Base-by-base conservation (phyloP, 2,888 invertebrate genomes). In the Tridacna crocea region DNA sequence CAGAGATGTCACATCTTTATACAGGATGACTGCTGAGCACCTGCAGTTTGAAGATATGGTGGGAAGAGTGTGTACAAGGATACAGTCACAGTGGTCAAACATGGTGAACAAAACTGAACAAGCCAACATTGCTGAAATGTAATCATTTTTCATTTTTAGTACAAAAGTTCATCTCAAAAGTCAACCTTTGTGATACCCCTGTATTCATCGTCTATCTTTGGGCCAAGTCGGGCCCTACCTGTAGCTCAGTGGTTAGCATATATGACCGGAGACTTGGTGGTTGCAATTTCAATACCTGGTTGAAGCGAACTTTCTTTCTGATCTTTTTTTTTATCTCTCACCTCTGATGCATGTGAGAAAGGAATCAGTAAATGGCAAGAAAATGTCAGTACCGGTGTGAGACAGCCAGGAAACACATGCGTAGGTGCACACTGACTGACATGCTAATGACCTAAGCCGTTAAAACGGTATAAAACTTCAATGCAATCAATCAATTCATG, bases 81-180 rank as follows among this genome's bases (percentile, higher is more conserved):
- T 70, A 48, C 0, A 17, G 22, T 48, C 51, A 13, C 10, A 70
- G 4, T 70, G 70, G 70, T 51, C 22, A 17, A 19, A 51, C n/a
- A 12, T n/a, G 15, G 47, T 3, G 10, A 47, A 46, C 51, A 22
- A 24, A 36, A 22, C 3, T 10, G 51, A 51, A 22, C 70, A 70
- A 70, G 24, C 8, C 51, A 24, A 70, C 19, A n/a, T 70, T 8
- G 70, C 51, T 51, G 22, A 70, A 13, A 70, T 48, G 70, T 70
- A 70, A 46, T 48, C 17, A 47, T 26, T 36, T 36, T 27, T 63
- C 17, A n/a, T 22, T 19, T 22, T 22, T 58, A 58, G n/a, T n/a
- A 17, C n/a, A 58, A 36, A 4, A 36, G 36, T 4, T 2, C 36
- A 36, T 8, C 36, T 36, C 36, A 36, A 36, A 36, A 8, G 36